Evolutionary conservation across 2,797 vertebrate genomes (phyloP).

Genomic region (Sebastiscus albofasciatus): DNA sequence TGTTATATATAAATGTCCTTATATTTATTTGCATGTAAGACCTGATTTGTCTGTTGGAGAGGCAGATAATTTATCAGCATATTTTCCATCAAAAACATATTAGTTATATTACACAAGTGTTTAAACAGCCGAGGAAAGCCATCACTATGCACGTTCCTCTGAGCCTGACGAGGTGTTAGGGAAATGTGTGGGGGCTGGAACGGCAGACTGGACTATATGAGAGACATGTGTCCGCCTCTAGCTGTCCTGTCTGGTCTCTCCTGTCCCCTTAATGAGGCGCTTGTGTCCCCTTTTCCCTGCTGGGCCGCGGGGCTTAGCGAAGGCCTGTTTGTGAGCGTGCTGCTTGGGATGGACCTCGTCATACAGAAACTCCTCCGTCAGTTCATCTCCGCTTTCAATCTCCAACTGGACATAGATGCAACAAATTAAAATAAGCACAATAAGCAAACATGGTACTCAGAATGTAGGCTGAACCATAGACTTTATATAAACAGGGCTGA

Average conservation of each 20-base stretch:
- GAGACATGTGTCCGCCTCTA: slow-evolving; percentile 69
- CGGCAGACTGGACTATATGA: slow-evolving; percentile 8
- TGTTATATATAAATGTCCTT: background rate
- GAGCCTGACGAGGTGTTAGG: slow-evolving; percentile 6
- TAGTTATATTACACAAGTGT: slow-evolving; percentile 28
- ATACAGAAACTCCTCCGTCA: slow-evolving; percentile 94
- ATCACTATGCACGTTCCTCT: background rate
- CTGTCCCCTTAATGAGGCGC: slow-evolving; percentile 92
- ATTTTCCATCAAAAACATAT: slow-evolving; percentile 33
- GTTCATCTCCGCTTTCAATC: slow-evolving; percentile 92
- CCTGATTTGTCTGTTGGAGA: slow-evolving; percentile 2
- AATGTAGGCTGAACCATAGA: background rate
- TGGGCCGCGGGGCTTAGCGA: slow-evolving; percentile 96
- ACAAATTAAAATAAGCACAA: background rate
- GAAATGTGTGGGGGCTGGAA: slow-evolving; percentile 6
- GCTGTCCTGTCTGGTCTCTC: slow-evolving; percentile 87
- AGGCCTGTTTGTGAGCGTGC: slow-evolving; percentile 94
- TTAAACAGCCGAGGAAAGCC: slow-evolving; percentile 38
- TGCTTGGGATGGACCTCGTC: slow-evolving; percentile 98
- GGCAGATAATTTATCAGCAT: slow-evolving; percentile 8
- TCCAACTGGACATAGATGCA: slow-evolving; percentile 85
- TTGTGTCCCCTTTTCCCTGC: slow-evolving; percentile 97
- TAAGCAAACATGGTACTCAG: background rate
- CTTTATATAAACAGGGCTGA: background rate
- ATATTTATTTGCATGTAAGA: slow-evolving; percentile 3